A percentile compares a stretch with the other conserved stretches of the same genome.
Evolutionary conservation across 2,888 invertebrate species (phyloP).

Genomic region (Sarcophaga caerulescens): DNA sequence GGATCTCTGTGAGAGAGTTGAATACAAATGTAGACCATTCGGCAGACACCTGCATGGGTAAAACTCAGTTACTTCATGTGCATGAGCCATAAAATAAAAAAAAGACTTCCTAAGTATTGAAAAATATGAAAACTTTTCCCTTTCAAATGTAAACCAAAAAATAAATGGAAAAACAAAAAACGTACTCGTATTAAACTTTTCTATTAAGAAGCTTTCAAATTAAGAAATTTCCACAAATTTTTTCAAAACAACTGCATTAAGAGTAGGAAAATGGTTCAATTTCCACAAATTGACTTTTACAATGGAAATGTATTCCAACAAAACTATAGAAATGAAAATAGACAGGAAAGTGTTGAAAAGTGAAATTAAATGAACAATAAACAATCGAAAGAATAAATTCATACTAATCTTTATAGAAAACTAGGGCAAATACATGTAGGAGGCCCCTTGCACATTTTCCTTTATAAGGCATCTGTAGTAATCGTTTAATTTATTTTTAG

Average conservation of each 20-base stretch:
- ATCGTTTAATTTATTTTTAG: no score
- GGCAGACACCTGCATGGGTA: background rate
- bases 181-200: background rate
- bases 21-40: constrained; percentile 37
- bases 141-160: background rate
- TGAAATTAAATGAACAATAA: background rate
- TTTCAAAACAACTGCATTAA: no score
- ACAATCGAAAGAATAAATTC: background rate
- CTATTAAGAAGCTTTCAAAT: background rate
- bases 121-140: background rate
- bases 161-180: background rate
- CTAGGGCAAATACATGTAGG: no score
- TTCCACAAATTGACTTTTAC: background rate
- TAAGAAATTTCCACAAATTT: background rate
- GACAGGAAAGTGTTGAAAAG: background rate
- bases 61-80: background rate
- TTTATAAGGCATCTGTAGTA: no score
- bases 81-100: background rate
- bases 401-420: no score
- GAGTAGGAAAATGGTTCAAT: background rate
- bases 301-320: background rate
- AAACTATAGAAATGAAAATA: background rate
- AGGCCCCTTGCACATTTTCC: no score
- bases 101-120: background rate
- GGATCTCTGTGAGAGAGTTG: constrained; percentile 51